phyloP scores from a whole-genome alignment of 1,140 invertebrate species.

The Polypedilum vanderplanki region DNA sequence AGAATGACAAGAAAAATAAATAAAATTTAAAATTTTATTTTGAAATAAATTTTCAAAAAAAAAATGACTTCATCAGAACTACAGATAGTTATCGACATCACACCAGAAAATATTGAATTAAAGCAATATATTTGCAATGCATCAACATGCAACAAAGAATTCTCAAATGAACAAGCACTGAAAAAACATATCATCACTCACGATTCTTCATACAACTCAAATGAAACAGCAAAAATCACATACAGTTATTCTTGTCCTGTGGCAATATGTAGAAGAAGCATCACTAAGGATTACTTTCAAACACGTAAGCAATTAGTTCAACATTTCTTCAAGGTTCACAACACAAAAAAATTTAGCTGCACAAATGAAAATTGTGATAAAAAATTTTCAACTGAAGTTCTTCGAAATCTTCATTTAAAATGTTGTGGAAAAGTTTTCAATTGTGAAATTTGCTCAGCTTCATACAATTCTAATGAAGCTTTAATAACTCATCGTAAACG shows the following conservation, averaged over 20 bases:
- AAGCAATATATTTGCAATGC: constrained; percentile 20
- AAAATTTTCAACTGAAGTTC: constrained; percentile 49
- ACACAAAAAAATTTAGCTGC: background rate
- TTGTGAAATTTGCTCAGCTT: constrained; percentile 47
- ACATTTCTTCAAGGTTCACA: background rate
- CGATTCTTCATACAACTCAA: background rate
- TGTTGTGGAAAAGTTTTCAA: constrained; percentile 48
- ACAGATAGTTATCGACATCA: background rate
- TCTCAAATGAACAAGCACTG: background rate
- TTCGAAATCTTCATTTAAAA: constrained; percentile 45
- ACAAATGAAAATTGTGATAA: constrained; percentile 45
- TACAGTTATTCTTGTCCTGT: background rate
- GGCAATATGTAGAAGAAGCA: background rate
- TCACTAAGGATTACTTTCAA: background rate
- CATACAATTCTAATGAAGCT: constrained; percentile 50
- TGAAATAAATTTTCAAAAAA: too few relatives aligned
- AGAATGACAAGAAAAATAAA: background rate
- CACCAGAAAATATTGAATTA: background rate
- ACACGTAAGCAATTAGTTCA: background rate
- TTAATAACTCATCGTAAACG: constrained; percentile 52
- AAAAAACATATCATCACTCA: constrained; percentile 4
- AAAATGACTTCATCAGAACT: background rate
- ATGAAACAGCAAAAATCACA: background rate
- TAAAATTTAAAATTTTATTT: background rate
- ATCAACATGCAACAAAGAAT: background rate